Base-by-base conservation (phyloP, 2,888 invertebrate genomes). In the Oscheius onirici region DNA sequence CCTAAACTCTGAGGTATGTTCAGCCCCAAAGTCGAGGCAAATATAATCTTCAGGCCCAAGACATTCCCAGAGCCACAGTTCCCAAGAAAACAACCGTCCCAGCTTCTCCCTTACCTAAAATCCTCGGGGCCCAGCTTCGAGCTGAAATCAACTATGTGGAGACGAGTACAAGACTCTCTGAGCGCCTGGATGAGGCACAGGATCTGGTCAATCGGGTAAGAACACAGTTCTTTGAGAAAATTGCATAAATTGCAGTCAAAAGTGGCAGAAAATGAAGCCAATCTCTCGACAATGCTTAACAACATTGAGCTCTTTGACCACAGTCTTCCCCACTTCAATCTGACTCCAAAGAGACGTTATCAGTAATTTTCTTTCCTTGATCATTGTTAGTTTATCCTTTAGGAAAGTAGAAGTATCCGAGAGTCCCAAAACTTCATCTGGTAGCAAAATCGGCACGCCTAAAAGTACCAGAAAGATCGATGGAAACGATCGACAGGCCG, bases 61-160 rank as follows among this genome's bases (percentile, higher is more conserved):
- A 34, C 34, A 34, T 34, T 34, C 34, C 34, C 34, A 34, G 34
- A 8, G 3, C 8, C 34, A 8, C 43, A 11, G 8, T 43, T 41
- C 41, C 41, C 5, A 40, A 58, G 41, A 41, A 17, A 22, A 34
- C 34, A 6, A 3, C 34, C n/a, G 41, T 41, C 3, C 41, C n/a
- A 17, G 10, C 58, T 17, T 58, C 58, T n/a, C n/a, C n/a, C 2
- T 41, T 58, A 20, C 41, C 58, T 2, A 58, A 58, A 41, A n/a
- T 58, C 2, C 22, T 58, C 41, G 58, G 58, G 20, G 34, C 58
- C 17, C 58, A 58, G 20, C 11, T 58, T 15, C 58, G 41, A 22
- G 58, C 58, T 17, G 58, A 40, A 41, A 58, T 58, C n/a, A 58
- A 43, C 13, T 58, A 58, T 20, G 41, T 41, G 8, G 58, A 58